phyloP scores from a whole-genome alignment of 35 echinoderm and acorn worm species.

The Hemicentrotus pulcherrimus region DNA sequence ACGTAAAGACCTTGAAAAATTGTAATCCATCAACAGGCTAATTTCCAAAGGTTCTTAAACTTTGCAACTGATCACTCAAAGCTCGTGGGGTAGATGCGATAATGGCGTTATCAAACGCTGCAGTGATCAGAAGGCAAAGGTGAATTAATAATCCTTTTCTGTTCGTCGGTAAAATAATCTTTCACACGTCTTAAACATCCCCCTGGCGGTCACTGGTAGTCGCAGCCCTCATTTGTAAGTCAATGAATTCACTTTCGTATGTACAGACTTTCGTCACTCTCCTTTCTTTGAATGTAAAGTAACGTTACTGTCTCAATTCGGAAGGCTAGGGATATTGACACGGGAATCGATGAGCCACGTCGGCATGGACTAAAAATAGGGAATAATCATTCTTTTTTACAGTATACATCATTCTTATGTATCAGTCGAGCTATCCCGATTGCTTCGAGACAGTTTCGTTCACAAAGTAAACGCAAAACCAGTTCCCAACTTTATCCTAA shows the following conservation, averaged over 20 bases:
- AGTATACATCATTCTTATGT: too few relatives aligned
- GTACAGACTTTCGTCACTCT: neutral
- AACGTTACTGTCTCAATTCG: neutral
- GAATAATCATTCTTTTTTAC: neutral
- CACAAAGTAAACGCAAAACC: too few relatives aligned
- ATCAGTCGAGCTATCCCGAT: too few relatives aligned
- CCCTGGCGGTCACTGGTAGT: neutral
- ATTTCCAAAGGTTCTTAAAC: too few relatives aligned
- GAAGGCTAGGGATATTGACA: neutral
- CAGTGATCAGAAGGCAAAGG: neutral
- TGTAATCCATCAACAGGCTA: too few relatives aligned
- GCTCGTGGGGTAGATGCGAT: neutral
- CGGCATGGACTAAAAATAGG: neutral
- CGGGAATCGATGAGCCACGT: neutral
- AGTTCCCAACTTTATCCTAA: too few relatives aligned
- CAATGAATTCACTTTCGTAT: neutral
- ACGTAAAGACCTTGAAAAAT: too few relatives aligned
- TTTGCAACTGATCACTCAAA: neutral
- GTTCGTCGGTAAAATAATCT: neutral
- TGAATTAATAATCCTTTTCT: neutral
- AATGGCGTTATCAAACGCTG: constrained; percentile 21
- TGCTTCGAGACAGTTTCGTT: too few relatives aligned
- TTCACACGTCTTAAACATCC: neutral
- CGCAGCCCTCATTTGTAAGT: neutral
- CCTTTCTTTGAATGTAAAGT: neutral